Evolutionary conservation across 2,888 invertebrate species (phyloP).

Genomic region (Argyresthia goedartella): DNA sequence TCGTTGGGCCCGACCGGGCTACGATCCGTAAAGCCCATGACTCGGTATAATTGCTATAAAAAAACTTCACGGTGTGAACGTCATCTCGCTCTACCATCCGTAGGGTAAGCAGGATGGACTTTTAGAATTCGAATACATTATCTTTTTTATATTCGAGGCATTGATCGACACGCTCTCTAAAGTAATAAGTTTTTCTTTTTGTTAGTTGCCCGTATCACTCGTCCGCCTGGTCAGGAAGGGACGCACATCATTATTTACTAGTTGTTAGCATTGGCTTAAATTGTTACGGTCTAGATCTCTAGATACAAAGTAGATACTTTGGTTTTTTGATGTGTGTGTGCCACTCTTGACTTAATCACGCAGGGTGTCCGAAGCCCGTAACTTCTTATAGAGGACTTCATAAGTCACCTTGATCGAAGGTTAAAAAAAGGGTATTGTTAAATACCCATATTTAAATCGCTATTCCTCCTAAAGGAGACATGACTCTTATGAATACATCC

Average conservation of each 20-base stretch:
- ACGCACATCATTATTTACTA: no score
- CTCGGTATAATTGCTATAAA: slow-evolving; percentile 32
- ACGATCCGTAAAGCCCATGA: slow-evolving; percentile 50
- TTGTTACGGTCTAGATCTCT: not conserved
- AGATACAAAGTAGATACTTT: not conserved
- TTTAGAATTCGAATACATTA: slow-evolving; percentile 37
- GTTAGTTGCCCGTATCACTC: not conserved
- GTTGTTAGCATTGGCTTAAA: no score
- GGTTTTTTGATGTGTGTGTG: no score
- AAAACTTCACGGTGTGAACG: slow-evolving; percentile 21
- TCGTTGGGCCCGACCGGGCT: slow-evolving; percentile 49
- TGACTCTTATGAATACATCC: no score
- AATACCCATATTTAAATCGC: no score
- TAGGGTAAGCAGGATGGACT: slow-evolving; percentile 25
- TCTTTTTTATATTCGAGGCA: slow-evolving; percentile 29
- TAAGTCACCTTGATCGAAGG: no score
- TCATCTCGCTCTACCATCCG: slow-evolving; percentile 24
- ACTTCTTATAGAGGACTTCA: no score
- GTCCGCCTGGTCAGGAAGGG: no score
- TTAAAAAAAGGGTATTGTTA: no score
- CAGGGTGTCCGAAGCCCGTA: no score
- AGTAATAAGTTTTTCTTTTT: not conserved
- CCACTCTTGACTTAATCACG: no score
- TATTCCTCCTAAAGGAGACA: no score
- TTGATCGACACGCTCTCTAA: slow-evolving; percentile 26